A percentile compares a stretch with the other conserved stretches of the same genome.
phyloP scores from a whole-genome alignment of 35 echinoderm and acorn worm species.

The Chiridota heheva region DNA sequence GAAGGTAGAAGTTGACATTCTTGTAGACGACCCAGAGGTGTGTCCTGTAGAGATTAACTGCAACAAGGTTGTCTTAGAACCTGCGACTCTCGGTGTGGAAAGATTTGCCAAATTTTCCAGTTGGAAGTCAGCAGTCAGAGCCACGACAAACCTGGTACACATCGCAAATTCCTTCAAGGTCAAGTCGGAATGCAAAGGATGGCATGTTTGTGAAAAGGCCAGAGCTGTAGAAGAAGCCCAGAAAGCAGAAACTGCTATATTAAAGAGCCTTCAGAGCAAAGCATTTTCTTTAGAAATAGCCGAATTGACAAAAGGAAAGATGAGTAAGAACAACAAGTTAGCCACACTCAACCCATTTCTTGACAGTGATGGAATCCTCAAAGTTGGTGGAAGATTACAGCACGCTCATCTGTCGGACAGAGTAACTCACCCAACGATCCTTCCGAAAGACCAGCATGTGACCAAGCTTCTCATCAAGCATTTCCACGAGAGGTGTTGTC shows the following conservation, averaged over 20 bases:
- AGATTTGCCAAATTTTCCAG: slow-evolving; percentile 48
- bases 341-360: slow-evolving; percentile 37
- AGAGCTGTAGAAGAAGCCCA: slow-evolving; percentile 15
- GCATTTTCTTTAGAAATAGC: slow-evolving; percentile 20
- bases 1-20: background rate
- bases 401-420: slow-evolving; percentile 31
- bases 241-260: slow-evolving; percentile 13
- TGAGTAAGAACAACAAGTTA: slow-evolving; percentile 24
- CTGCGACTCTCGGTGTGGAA: background rate
- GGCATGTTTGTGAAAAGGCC: slow-evolving; percentile 51
- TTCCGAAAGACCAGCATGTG: slow-evolving; percentile 41
- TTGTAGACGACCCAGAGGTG: slow-evolving; percentile 40
- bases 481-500: slow-evolving; percentile 16
- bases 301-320: slow-evolving; percentile 21
- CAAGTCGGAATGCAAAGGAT: slow-evolving; percentile 33
- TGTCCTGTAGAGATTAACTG: slow-evolving; percentile 19
- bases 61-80: background rate
- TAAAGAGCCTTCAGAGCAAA: slow-evolving; percentile 34
- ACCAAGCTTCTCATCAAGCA: slow-evolving; percentile 35
- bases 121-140: slow-evolving; percentile 50
- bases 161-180: slow-evolving; percentile 29
- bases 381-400: slow-evolving; percentile 56
- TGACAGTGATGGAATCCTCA: slow-evolving; percentile 22
- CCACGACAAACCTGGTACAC: slow-evolving; percentile 41
- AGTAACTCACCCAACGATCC: slow-evolving; percentile 32